A percentile compares a stretch with the other conserved stretches of the same genome.
Evolutionary conservation across 2,888 invertebrate species (phyloP).

Genomic region (Erannis defoliaria): DNA sequence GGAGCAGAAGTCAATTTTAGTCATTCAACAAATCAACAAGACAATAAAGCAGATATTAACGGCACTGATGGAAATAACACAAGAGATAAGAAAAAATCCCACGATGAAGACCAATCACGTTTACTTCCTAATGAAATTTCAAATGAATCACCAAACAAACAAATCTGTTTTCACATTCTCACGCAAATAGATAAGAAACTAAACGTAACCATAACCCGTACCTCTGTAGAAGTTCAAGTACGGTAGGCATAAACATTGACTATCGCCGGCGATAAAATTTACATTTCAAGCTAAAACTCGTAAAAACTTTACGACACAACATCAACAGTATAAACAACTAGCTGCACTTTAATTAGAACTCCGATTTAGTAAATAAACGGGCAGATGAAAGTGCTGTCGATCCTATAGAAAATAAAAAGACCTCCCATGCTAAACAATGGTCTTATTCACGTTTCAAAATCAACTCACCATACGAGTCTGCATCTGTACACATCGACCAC

Average conservation of each 20-base stretch:
- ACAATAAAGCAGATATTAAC: constrained; percentile 34
- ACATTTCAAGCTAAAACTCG: constrained; percentile 71
- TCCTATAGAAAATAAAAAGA: constrained; percentile 67
- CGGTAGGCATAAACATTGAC: constrained; percentile 44
- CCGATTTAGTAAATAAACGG: constrained; percentile 66
- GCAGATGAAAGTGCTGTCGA: constrained; percentile 71
- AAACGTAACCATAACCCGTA: constrained; percentile 33
- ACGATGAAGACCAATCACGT: constrained; percentile 26
- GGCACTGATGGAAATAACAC: constrained; percentile 27
- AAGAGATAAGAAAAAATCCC: constrained; percentile 32
- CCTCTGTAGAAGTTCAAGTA: constrained; percentile 45
- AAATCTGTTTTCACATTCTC: constrained; percentile 26
- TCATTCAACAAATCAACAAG: constrained; percentile 35
- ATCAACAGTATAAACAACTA: constrained; percentile 63
- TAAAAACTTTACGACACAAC: constrained; percentile 69
- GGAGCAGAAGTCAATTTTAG: constrained; percentile 31
- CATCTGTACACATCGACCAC: constrained; percentile 72
- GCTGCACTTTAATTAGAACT: constrained; percentile 75
- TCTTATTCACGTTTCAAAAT: constrained; percentile 72
- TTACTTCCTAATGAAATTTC: constrained; percentile 28
- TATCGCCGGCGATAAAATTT: constrained; percentile 65
- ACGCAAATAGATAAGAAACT: constrained; percentile 31
- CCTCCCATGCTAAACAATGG: constrained; percentile 72
- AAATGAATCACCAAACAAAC: constrained; percentile 29
- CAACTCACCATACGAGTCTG: constrained; percentile 79